A percentile compares a stretch with the other conserved stretches of the same genome.
phyloP scores from a whole-genome alignment of 1,140 invertebrate species.

The Camponotus vicinus region DNA sequence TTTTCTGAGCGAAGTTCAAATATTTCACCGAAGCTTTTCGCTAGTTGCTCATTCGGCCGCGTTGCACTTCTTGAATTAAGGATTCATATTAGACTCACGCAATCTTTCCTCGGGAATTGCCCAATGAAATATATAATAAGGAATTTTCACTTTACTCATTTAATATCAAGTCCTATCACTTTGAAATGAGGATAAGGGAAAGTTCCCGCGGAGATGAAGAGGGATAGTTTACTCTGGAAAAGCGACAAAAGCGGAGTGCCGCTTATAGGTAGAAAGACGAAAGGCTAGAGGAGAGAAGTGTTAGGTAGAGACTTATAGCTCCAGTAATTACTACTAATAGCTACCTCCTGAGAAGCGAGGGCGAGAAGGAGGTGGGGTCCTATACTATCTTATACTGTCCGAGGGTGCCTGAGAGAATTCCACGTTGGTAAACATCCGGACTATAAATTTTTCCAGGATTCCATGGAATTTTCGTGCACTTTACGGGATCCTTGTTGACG shows the following conservation, averaged over 20 bases:
- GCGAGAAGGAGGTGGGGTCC: neutral
- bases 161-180: slow-evolving; percentile 8
- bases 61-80: slow-evolving; percentile 14
- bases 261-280: slow-evolving; percentile 62
- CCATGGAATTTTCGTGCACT: slow-evolving; percentile 66
- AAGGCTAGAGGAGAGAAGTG: slow-evolving; percentile 67
- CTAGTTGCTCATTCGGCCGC: neutral
- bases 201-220: slow-evolving; percentile 42
- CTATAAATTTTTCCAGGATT: slow-evolving; percentile 75
- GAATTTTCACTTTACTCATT: slow-evolving; percentile 30
- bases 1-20: neutral
- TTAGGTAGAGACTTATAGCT: slow-evolving; percentile 76
- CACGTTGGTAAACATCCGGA: slow-evolving; percentile 68
- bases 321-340: slow-evolving; percentile 74
- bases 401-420: slow-evolving; percentile 62
- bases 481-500: slow-evolving; percentile 55
- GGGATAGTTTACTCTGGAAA: slow-evolving; percentile 52
- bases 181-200: slow-evolving; percentile 30
- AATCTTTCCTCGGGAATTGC: neutral
- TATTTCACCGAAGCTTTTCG: neutral
- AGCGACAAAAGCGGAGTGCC: slow-evolving; percentile 52
- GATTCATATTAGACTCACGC: slow-evolving; percentile 30
- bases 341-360: slow-evolving; percentile 30
- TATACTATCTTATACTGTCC: slow-evolving; percentile 33
- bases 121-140: slow-evolving; percentile 30